A percentile compares a stretch with the other conserved stretches of the same genome.
Evolutionary conservation across 2,888 invertebrate genomes (phyloP).

Genomic region (Rambutsinella grinnellia): DNA sequence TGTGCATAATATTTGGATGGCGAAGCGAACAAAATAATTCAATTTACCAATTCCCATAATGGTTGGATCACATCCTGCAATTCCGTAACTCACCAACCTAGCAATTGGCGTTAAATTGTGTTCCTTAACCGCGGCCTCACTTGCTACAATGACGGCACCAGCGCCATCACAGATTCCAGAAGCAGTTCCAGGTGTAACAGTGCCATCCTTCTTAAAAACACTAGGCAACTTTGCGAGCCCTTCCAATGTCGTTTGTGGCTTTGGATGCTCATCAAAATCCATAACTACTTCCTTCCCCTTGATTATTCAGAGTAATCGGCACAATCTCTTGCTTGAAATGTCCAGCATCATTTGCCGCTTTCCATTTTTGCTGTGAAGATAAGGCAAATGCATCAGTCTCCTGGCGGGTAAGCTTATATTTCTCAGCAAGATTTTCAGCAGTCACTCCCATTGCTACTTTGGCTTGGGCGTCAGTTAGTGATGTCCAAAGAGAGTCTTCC

Average conservation of each 20-base stretch:
- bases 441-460: conserved; percentile 73
- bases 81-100: conserved; percentile 90
- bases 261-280: conserved; percentile 92
- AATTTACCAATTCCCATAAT: conserved; percentile 71
- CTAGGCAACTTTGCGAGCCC: conserved; percentile 86
- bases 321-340: conserved; percentile 91
- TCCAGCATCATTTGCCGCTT: conserved; percentile 88
- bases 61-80: conserved; percentile 94
- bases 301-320: conserved; percentile 85
- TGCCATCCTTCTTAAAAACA: conserved; percentile 94
- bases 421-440: conserved; percentile 91
- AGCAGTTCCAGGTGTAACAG: conserved; percentile 94
- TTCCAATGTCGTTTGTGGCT: conserved; percentile 89
- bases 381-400: conserved; percentile 89
- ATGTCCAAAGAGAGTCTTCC: conserved; percentile 92
- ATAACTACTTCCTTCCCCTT: conserved; percentile 86
- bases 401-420: conserved; percentile 84
- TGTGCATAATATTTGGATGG: background rate
- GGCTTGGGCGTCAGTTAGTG: conserved; percentile 88
- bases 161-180: conserved; percentile 99
- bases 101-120: conserved; percentile 90
- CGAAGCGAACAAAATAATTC: too few species aligned
- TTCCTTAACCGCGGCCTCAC: conserved; percentile 87
- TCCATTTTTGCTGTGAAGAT: conserved; percentile 89
- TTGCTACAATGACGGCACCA: conserved; percentile 89